Evolutionary conservation across 2,113 vertebrate species (phyloP).

Genomic region (Dryoscopus gambensis): DNA sequence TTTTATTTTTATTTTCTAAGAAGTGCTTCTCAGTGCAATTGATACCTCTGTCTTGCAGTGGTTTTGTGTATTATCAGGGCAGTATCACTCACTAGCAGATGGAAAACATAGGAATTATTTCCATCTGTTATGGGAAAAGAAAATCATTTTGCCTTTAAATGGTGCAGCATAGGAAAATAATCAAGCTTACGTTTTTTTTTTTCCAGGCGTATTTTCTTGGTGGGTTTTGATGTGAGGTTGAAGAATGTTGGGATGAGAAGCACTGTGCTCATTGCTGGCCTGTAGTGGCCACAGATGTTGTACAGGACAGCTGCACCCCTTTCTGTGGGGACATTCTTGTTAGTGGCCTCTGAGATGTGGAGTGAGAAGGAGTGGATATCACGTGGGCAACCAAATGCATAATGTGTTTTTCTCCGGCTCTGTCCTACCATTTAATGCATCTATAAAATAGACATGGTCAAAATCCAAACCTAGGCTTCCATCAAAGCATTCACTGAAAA

Average conservation of each 20-base stretch:
- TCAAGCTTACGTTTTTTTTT: not conserved
- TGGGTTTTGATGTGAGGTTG: not conserved
- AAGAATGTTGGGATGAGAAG: not conserved
- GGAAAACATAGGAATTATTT: not conserved
- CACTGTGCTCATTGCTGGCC: not conserved
- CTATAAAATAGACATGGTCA: not conserved
- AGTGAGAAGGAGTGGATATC: not conserved
- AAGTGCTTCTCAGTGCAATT: not conserved
- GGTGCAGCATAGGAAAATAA: not conserved
- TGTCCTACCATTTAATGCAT: not conserved
- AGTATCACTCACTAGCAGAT: not conserved
- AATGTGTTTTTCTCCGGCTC: not conserved
- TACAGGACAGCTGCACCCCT: not conserved
- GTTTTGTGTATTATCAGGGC: not conserved
- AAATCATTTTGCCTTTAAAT: not conserved
- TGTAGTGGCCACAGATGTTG: not conserved
- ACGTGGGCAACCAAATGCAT: not conserved
- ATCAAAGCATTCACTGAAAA: not conserved
- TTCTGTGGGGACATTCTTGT: not conserved
- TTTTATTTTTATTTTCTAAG: not conserved
- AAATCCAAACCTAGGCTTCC: not conserved
- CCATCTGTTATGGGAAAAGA: not conserved
- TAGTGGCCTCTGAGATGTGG: not conserved
- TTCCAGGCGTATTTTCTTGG: not conserved
- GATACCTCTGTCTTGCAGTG: not conserved